Base-by-base conservation (phyloP, 64 coral and sea anemone species). In the Anthopleura sola region DNA sequence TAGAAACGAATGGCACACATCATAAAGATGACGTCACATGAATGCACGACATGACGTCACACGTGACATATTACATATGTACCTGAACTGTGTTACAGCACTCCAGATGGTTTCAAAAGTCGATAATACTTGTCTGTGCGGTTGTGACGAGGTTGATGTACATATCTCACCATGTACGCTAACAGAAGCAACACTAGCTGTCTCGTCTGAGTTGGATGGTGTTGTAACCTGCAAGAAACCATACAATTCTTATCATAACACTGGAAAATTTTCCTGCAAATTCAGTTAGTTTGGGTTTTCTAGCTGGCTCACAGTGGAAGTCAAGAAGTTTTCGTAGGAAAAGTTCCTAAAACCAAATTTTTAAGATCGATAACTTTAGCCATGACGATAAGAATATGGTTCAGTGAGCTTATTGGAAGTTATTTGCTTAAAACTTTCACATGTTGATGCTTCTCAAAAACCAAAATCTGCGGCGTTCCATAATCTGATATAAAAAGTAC, bases 61-160 rank as follows among this genome's bases (percentile, higher is more conserved):
- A n/a, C n/a, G n/a, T n/a, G 39, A 44, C 39, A 44, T 44, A 44
- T 1, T 6, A 44, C 40, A 44, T 32, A 76, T 18, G 31, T 36
- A 90, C 89, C 89, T 91, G 84, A 91, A 91, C 48, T 91, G 89
- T 28, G 64, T 86, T 8, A 91, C 89, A 50, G 89, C 89, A 74
- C 83, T 91, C 89, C 89, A 91, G 49, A 91, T 91, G 1, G 75
- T 78, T 34, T 91, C 89, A 86, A 91, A 91, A 18, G 89, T 82
- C 3, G 89, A 82, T 28, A 91, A 53, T 21, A 91, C 75, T 68
- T 80, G 47, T 12, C 57, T 68, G 48, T 91, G 84, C 4, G 89
- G 89, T 26, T 86, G 82, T 21, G 18, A 37, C 0, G 60, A 31
- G 26, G 60, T 33, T n/a, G 78, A 71, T 23, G 89, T 80, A 51